These are phyloP conservation scores for Leptoteleia sp. DNA, from an alignment of 1,140 invertebrate genomes.

Conservation along the genomic window DNA sequence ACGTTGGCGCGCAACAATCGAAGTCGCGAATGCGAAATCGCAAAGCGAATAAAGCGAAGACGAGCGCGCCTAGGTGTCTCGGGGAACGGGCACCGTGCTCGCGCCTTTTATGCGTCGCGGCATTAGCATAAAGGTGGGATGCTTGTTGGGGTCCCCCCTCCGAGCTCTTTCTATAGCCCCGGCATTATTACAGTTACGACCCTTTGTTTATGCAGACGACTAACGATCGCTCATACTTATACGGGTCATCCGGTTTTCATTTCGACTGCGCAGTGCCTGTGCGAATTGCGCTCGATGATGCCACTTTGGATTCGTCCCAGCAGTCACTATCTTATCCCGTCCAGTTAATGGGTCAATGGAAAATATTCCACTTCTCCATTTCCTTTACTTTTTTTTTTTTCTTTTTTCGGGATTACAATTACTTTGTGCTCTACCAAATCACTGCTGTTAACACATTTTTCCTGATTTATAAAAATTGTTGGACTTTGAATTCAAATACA, in stretches of 20 bases:
- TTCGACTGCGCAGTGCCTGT: slow-evolving; percentile 4
- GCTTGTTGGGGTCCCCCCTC: slow-evolving; percentile 32
- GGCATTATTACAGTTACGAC: slow-evolving; percentile 60
- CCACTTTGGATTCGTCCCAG: slow-evolving; percentile 1
- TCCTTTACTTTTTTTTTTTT: no score
- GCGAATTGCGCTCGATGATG: background rate
- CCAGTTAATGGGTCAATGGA: no score
- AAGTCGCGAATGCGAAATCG: slow-evolving; percentile 25
- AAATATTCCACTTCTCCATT: no score
- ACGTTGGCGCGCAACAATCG: slow-evolving; percentile 7
- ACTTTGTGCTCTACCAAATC: no score
- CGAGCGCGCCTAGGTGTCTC: slow-evolving; percentile 18
- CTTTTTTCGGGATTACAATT: no score
- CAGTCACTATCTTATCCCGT: no score
- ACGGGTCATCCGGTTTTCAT: slow-evolving; percentile 53
- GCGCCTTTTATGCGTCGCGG: slow-evolving; percentile 40
- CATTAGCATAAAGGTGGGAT: slow-evolving; percentile 57
- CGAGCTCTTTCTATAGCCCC: slow-evolving; percentile 22
- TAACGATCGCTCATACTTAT: slow-evolving; percentile 55
- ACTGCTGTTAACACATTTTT: no score
- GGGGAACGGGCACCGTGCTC: slow-evolving; percentile 12
- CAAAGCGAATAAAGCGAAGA: slow-evolving; percentile 30
- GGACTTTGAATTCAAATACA: no score
- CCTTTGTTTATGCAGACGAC: slow-evolving; percentile 64
- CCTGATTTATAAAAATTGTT: no score